Conservation (phyloP, 2,888 invertebrate genomes). For the Xylota sylvarum region DNA sequence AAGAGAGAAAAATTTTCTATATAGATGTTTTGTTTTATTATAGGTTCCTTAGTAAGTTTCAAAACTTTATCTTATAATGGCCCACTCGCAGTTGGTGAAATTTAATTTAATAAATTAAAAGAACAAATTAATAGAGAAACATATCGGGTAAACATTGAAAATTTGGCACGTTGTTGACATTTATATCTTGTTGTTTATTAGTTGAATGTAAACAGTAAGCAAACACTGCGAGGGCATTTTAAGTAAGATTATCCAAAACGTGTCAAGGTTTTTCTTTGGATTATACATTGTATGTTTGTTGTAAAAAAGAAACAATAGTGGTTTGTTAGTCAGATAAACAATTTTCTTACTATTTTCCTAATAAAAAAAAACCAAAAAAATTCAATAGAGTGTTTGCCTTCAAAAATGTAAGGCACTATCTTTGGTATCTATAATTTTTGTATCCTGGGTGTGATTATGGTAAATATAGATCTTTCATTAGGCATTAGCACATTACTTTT, state of each 20-base stretch:
- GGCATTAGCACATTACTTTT: too few species aligned
- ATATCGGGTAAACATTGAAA: slow-evolving; percentile 28
- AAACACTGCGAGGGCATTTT: slow-evolving; percentile 59
- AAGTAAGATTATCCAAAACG: too few species aligned
- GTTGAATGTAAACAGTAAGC: slow-evolving; percentile 9
- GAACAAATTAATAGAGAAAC: slow-evolving; percentile 6
- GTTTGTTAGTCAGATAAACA: too few species aligned
- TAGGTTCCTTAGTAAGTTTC: slow-evolving; percentile 21
- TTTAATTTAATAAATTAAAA: slow-evolving; percentile 9
- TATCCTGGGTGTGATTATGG: too few species aligned
- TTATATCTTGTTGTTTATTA: not conserved
- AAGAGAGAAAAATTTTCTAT: slow-evolving; percentile 65
- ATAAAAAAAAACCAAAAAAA: too few species aligned
- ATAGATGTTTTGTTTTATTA: slow-evolving; percentile 41
- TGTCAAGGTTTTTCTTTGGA: too few species aligned
- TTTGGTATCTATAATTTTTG: too few species aligned
- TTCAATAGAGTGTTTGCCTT: not conserved
- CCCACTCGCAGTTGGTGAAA: slow-evolving; percentile 69
- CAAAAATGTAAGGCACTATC: not conserved
- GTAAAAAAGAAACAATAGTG: too few species aligned
- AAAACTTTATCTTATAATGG: slow-evolving; percentile 48
- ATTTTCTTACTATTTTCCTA: too few species aligned
- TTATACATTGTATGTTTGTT: too few species aligned
- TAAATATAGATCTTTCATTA: too few species aligned
- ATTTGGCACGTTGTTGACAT: slow-evolving; percentile 55